These are phyloP conservation scores for Thereva unica DNA, from an alignment of 2,888 invertebrate genomes.

Conservation along the genomic window DNA sequence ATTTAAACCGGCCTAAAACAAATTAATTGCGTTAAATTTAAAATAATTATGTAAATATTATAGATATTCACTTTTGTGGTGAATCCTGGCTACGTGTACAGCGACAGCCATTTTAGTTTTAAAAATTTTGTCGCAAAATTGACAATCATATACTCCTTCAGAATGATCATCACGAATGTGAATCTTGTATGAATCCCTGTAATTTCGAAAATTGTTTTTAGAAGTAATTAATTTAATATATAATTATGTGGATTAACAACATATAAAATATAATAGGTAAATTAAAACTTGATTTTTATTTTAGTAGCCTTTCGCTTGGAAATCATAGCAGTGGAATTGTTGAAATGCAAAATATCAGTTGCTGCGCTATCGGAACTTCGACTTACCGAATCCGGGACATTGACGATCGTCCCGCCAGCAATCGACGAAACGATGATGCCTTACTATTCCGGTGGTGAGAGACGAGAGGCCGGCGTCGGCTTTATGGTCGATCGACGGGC, in stretches of 20 bases:
- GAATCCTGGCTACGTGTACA: conserved; percentile 54
- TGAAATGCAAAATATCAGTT: too few relatives aligned
- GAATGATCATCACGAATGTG: conserved; percentile 43
- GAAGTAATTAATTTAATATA: background rate
- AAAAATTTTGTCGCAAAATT: conserved; percentile 52
- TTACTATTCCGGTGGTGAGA: too few relatives aligned
- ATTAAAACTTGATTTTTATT: too few relatives aligned
- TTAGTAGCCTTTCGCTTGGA: too few relatives aligned
- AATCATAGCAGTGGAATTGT: too few relatives aligned
- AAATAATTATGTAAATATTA: background rate
- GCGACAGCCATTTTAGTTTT: conserved; percentile 53
- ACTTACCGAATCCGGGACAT: too few relatives aligned
- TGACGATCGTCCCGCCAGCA: too few relatives aligned
- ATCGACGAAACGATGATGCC: too few relatives aligned
- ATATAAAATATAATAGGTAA: too few relatives aligned
- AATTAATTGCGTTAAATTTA: background rate
- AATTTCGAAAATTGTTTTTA: conserved; percentile 3
- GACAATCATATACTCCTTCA: conserved; percentile 46
- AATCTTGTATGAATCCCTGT: conserved; percentile 31
- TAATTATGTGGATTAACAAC: background rate
- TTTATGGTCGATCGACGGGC: too few relatives aligned
- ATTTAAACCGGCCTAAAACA: conserved; percentile 42
- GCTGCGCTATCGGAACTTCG: too few relatives aligned
- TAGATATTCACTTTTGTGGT: conserved; percentile 52
- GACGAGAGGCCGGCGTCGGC: too few relatives aligned